Base-by-base conservation (phyloP, 92 coral and sea anemone genomes). In the Montipora capitata region DNA sequence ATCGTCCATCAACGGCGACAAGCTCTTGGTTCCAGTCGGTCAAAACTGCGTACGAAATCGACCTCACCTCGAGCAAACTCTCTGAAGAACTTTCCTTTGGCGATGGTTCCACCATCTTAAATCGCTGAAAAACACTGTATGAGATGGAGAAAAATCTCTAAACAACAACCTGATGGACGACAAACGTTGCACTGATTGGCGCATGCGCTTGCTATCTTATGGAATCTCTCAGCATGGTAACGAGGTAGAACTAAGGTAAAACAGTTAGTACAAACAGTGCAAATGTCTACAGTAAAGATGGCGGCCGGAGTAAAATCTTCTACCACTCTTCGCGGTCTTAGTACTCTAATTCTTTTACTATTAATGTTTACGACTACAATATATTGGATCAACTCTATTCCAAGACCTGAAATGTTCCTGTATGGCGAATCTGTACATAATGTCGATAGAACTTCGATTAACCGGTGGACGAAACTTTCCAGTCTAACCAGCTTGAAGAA, bases 211-310 rank as follows among this genome's bases (percentile, higher is more conserved):
- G 69, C 69, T 64, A 64, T 64, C 69, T 6, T 39, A 64, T 64
- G 35, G 69, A 16, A 64, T 64, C 78, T 61, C 76, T 61, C 76
- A 49, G 66, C 43, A 64, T 64, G 69, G 69, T 64, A 64, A 64
- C 40, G 69, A 64, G 69, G 62, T 40, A 58, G 91, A 77, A 40
- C 15, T 76, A 66, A n/a, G n/a, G n/a, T n/a, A n/a, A n/a, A n/a
- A n/a, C n/a, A n/a, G n/a, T n/a, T n/a, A n/a, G n/a, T n/a, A n/a
- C n/a, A n/a, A n/a, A n/a, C n/a, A n/a, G n/a, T n/a, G n/a, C n/a
- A n/a, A n/a, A n/a, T n/a, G n/a, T n/a, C n/a, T n/a, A n/a, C n/a
- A n/a, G n/a, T n/a, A n/a, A n/a, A n/a, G n/a, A n/a, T n/a, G n/a
- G n/a, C n/a, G n/a, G n/a, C n/a, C n/a, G n/a, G n/a, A n/a, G n/a